Base-by-base conservation (phyloP, 2,888 invertebrate species). In the Scaptomyza tumidula region DNA sequence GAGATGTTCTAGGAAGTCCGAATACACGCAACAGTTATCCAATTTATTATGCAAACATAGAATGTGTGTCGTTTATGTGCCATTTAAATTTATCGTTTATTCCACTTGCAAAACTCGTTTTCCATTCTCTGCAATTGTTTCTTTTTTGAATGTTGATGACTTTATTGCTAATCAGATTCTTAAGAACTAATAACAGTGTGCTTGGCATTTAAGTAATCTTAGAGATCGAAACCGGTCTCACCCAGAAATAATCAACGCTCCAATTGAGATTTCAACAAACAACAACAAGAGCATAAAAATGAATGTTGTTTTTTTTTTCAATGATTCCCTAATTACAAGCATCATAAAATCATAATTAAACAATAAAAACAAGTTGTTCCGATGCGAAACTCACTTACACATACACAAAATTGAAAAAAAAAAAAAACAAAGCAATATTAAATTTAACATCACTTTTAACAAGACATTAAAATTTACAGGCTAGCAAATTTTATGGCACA, bases 21-120 rank as follows among this genome's bases (percentile, higher is more conserved):
- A 57, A 48, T 37, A 11, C 19, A 19, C 35, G 50, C 37, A n/a
- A n/a, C n/a, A 37, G 9, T 14, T 71, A 68, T 80, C 85, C 86
- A 74, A 84, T 84, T 74, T 83, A 84, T 86, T 84, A 81, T 74
- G 78, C 87, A 72, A 74, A 72, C 57, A 49, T 48, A 58, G 67
- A 63, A 53, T 56, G 39, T 66, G 88, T 66, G 82, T 56, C 70
- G 72, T 50, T 63, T 46, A 67, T 63, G 37, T 59, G 66, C 29
- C 11, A 46, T 50, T 50, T 10, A 24, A 61, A 56, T 75, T 61
- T 53, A n/a, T 50, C 13, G 44, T 6, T 27, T 59, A 69, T 64
- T 65, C 16, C 27, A 50, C 10, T 19, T 29, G 45, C n/a, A 13
- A 50, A 58, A 59, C 76, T 9, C 3, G 58, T 49, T 56, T 56